Evolutionary conservation across 2,888 invertebrate genomes (phyloP).

Genomic region (Phyllotreta cruciferae): DNA sequence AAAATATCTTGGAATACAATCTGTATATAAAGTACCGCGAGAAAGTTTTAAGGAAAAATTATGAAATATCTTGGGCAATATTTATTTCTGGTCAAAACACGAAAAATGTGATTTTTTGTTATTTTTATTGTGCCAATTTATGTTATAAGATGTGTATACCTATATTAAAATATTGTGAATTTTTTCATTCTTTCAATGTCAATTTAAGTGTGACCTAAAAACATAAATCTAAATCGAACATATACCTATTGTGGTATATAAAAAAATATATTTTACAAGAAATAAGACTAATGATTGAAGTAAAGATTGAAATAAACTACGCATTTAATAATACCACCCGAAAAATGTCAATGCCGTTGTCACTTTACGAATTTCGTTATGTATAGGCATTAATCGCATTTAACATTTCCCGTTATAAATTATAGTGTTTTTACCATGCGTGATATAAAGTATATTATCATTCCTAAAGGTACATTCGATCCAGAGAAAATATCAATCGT

Average conservation of each 20-base stretch:
- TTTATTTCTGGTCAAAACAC: constrained; percentile 37
- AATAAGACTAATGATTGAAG: too few species aligned
- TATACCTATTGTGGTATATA: too few species aligned
- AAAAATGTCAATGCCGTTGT: neutral
- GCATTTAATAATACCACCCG: neutral
- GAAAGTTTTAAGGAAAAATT: constrained; percentile 20
- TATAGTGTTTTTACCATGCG: constrained; percentile 12
- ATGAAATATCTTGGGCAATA: constrained; percentile 22
- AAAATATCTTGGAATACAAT: neutral
- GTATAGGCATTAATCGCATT: neutral
- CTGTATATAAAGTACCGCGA: constrained; percentile 30
- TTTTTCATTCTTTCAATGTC: neutral
- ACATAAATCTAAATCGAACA: too few species aligned
- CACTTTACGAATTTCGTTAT: neutral
- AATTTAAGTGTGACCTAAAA: too few species aligned
- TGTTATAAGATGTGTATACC: constrained; percentile 13
- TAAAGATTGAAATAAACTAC: too few species aligned
- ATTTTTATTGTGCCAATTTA: constrained; percentile 41
- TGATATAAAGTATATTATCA: constrained; percentile 4
- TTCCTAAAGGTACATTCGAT: constrained; percentile 10
- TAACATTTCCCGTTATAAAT: neutral
- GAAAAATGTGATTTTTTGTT: constrained; percentile 37
- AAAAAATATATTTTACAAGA: too few species aligned
- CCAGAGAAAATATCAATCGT: constrained; percentile 8
- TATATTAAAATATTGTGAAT: constrained; percentile 9